These are phyloP conservation scores for Chaetops frenatus DNA, from an alignment of 2,113 vertebrate genomes.

Conservation along the genomic window DNA sequence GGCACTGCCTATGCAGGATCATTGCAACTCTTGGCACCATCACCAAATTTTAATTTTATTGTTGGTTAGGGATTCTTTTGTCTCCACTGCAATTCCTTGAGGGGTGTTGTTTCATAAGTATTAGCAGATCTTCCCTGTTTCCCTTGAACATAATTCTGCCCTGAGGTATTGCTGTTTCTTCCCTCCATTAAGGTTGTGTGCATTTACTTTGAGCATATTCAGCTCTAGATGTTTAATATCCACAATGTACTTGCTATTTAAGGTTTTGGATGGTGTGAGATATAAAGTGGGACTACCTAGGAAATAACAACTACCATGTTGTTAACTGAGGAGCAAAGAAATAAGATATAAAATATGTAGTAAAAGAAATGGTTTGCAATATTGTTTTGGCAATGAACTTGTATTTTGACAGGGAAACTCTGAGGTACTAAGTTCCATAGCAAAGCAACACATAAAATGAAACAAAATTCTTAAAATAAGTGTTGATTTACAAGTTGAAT, in stretches of 20 bases:
- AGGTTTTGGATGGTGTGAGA: neutral
- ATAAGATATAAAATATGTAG: neutral
- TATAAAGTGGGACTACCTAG: neutral
- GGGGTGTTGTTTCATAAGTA: neutral
- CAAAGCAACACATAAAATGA: neutral
- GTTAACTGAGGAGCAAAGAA: neutral
- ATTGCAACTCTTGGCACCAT: neutral
- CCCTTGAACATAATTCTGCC: neutral
- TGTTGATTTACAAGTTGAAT: neutral
- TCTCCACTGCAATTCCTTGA: neutral
- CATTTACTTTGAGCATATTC: neutral
- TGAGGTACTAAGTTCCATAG: neutral
- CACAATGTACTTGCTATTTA: neutral
- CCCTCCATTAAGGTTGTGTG: neutral
- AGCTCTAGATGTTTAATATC: neutral
- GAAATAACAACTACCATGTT: neutral
- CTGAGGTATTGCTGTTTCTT: neutral
- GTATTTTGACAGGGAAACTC: neutral
- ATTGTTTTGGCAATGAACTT: neutral
- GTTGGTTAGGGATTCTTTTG: slow-evolving; percentile 10
- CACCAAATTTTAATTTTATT: slow-evolving; percentile 23
- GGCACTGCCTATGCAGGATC: neutral
- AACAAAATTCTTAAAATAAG: neutral
- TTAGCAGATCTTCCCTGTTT: neutral
- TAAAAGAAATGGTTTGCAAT: neutral